Conservation (phyloP, 2,888 invertebrate species). For the Drymonia ruficornis region DNA sequence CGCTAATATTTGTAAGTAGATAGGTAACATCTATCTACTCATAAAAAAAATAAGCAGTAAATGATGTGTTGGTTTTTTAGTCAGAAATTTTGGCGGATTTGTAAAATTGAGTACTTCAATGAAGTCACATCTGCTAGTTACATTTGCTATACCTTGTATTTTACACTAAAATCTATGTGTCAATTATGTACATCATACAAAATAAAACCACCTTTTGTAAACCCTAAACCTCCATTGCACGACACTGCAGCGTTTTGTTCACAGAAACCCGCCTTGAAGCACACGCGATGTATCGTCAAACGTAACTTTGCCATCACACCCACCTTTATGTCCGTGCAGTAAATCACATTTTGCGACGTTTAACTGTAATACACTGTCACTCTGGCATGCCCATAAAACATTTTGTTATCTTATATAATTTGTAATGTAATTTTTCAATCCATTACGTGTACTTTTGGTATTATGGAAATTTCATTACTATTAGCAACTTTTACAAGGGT, state of each 20-base stretch:
- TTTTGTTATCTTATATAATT: conserved; percentile 31
- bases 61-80: too few relatives aligned
- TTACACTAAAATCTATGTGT: too few relatives aligned
- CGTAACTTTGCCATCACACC: conserved; percentile 19
- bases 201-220: too few relatives aligned
- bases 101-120: too few relatives aligned
- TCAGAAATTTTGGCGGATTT: too few relatives aligned
- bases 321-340: conserved; percentile 22
- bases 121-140: too few relatives aligned
- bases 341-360: conserved; percentile 29
- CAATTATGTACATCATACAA: too few relatives aligned
- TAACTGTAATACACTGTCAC: conserved; percentile 7
- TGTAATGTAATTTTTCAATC: conserved; percentile 23
- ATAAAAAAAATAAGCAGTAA: too few relatives aligned
- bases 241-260: conserved; percentile 18
- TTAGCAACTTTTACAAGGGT: conserved; percentile 11
- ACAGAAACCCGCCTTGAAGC: conserved; percentile 17
- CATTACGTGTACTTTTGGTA: conserved; percentile 21
- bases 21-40: too few relatives aligned
- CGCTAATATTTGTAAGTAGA: too few relatives aligned
- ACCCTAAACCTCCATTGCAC: background rate
- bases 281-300: conserved; percentile 36
- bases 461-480: conserved; percentile 23
- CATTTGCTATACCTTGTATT: too few relatives aligned
- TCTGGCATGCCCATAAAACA: conserved; percentile 28